These are phyloP conservation scores for Tragelaphus eurycerus DNA, from an alignment of 2,797 vertebrate species.

Conservation along the genomic window DNA sequence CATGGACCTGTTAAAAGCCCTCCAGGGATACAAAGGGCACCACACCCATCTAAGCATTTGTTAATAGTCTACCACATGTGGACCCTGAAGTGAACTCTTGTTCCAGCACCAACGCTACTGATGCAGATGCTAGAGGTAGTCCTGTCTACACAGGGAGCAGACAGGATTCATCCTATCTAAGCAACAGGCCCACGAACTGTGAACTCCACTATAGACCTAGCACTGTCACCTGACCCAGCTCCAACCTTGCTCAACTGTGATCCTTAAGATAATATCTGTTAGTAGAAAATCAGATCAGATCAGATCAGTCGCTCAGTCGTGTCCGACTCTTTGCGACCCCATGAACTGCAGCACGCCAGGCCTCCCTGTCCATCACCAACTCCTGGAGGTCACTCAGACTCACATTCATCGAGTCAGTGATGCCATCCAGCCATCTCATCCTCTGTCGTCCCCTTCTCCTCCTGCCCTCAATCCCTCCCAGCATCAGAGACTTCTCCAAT, in stretches of 20 bases:
- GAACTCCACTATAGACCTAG: neutral
- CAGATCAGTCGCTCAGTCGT: too few relatives aligned
- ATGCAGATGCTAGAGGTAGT: neutral
- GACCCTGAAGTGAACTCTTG: neutral
- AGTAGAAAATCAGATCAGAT: neutral
- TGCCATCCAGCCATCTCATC: too few relatives aligned
- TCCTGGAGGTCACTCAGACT: too few relatives aligned
- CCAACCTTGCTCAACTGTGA: neutral
- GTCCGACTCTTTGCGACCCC: too few relatives aligned
- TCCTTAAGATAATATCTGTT: neutral
- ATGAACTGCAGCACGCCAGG: too few relatives aligned
- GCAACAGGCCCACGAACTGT: neutral
- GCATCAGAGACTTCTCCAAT: too few relatives aligned
- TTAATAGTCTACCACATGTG: neutral
- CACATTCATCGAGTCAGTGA: too few relatives aligned
- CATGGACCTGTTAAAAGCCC: neutral
- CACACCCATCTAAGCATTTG: neutral
- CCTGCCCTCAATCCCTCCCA: too few relatives aligned
- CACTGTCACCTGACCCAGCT: neutral
- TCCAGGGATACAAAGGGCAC: neutral
- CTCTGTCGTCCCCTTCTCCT: too few relatives aligned
- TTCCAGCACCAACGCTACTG: neutral
- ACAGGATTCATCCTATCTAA: neutral
- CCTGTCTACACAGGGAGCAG: neutral
- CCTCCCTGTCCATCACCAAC: too few relatives aligned